Percentiles rank a stretch among this genome's conserved stretches.
phyloP scores from a whole-genome alignment of 35 echinoderm and acorn worm species.

The Apostichopus parvimensis region DNA sequence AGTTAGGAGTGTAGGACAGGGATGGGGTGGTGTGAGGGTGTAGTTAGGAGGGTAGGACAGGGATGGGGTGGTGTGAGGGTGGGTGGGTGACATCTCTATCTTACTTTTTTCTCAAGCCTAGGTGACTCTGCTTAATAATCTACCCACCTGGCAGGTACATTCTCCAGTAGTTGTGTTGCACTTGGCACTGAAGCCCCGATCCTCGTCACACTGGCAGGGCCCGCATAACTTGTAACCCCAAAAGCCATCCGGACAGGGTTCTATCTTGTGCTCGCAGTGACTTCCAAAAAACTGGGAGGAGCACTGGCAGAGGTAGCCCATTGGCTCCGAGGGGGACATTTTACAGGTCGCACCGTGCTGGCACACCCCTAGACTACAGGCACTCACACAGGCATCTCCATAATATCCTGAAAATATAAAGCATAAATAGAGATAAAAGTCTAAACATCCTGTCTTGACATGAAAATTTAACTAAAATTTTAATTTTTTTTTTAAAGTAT shows the following conservation, averaged over 20 bases:
- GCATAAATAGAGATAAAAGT: neutral
- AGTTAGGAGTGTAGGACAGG: too few relatives aligned
- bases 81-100: too few relatives aligned
- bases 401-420: slow-evolving; percentile 75
- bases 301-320: slow-evolving; percentile 82
- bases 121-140: neutral
- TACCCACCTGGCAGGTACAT: slow-evolving; percentile 86
- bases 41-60: too few relatives aligned
- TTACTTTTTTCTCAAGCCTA: neutral
- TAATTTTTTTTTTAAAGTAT: too few relatives aligned
- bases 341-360: slow-evolving; percentile 72
- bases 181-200: slow-evolving; percentile 68
- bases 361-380: slow-evolving; percentile 81
- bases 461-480: too few relatives aligned
- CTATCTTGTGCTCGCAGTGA: slow-evolving; percentile 79
- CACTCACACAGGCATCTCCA: slow-evolving; percentile 70
- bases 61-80: too few relatives aligned
- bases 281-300: slow-evolving; percentile 84
- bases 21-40: too few relatives aligned
- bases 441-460: too few relatives aligned
- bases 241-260: slow-evolving; percentile 72
- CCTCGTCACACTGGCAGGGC: slow-evolving; percentile 93
- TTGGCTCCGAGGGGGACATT: neutral
- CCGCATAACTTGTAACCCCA: slow-evolving; percentile 96
- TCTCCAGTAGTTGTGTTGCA: slow-evolving; percentile 97